Base-by-base conservation (phyloP, 1,140 invertebrate species). In the Papilio dardanus region DNA sequence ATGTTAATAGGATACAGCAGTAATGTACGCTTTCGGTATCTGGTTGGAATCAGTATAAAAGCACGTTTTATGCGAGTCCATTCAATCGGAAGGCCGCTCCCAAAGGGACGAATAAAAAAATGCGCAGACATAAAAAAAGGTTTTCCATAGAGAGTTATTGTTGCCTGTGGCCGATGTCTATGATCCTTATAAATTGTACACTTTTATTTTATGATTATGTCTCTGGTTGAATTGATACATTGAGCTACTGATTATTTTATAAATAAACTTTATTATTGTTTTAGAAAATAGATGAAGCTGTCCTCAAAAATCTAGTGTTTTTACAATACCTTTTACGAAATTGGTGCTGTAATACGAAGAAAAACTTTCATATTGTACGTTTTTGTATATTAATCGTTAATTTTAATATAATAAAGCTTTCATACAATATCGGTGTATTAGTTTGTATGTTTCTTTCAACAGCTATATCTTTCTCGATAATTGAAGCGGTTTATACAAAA, bases 111-210 rank as follows among this genome's bases (percentile, higher is more conserved):
- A 42, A 40, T 69, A 69, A 69, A 69, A 68, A 69, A 69, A 69
- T 69, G 67, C 67, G 67, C 35, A 37, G 33, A 69, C 67, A 24
- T 69, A 69, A 69, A 69, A 37, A 69, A 69, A 24, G 67, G 33
- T 69, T 69, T 35, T 40, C 67, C 66, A 68, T 68, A 40, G 33
- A 69, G 35, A 69, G 67, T 37, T 69, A 69, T 69, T 69, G 67
- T 69, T 69, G 67, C 33, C 67, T 40, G 67, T 69, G 35, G 67
- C n/a, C 67, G 67, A 69, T 69, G 67, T 40, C 67, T 69, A 69
- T 69, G 33, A 40, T 69, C 35, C 67, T 35, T 69, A 37, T 35
- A 68, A 68, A 68, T 68, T n/a, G 66, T 31, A 24, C 19, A 69
- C 5, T 69, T 69, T 40, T 37, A 69, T 14, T 69, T 69, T 37